Conservation (phyloP, 2,113 vertebrate genomes). For the Mus musculus region GRCm39 chr1:28875001-28875500, state of each 20-base stretch:
- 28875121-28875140: not conserved
- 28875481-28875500: not conserved
- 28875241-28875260: not conserved
- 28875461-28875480: not conserved
- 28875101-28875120: not conserved
- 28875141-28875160: not conserved
- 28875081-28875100: not conserved
- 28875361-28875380: not conserved
- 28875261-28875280: not conserved
- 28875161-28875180: constrained; percentile 6
- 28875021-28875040: not conserved
- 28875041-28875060: not conserved
- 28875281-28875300: not conserved
- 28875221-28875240: not conserved
- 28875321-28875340: not conserved
- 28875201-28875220: not conserved
- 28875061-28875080: not conserved
- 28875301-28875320: not conserved
- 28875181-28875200: not conserved
- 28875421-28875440: not conserved
- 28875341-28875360: not conserved
- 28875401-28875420: not conserved
- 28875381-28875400: accelerated
- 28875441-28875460: not conserved
- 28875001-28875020: not conserved